A percentile compares a stretch with the other conserved stretches of the same genome.
Conservation (phyloP, 2,797 vertebrate species). For the Melanotaenia pygmaea region DNA sequence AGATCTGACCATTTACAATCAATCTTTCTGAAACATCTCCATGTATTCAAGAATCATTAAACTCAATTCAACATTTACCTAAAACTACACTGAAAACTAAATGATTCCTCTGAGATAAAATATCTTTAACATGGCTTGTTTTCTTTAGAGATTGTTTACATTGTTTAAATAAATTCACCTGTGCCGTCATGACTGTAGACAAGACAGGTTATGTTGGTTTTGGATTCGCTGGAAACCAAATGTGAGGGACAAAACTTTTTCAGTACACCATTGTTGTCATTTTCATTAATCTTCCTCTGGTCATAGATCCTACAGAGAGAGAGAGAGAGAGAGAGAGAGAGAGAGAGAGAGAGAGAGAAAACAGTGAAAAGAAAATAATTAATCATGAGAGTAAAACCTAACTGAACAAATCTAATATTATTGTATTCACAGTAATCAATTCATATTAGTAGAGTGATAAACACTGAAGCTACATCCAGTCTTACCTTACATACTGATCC, state of each 20-base stretch:
- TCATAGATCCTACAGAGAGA: slow-evolving; percentile 89
- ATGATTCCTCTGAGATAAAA: neutral
- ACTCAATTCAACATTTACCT: neutral
- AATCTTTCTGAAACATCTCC: slow-evolving; percentile 7
- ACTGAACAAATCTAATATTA: neutral
- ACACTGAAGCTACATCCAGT: neutral
- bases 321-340: neutral
- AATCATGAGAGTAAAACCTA: neutral
- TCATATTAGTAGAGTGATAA: neutral
- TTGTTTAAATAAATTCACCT: slow-evolving; percentile 75
- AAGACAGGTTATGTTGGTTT: slow-evolving; percentile 97
- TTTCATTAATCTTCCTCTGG: slow-evolving; percentile 95
- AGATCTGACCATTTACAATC: slow-evolving; percentile 12
- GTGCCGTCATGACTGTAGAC: slow-evolving; percentile 97
- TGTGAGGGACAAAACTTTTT: slow-evolving; percentile 98
- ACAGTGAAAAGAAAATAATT: neutral
- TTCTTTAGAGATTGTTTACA: neutral
- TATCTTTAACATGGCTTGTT: neutral
- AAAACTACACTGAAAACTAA: neutral
- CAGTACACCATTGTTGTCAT: slow-evolving; percentile 94
- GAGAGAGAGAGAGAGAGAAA: neutral
- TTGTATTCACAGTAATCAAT: neutral
- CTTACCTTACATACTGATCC: slow-evolving; percentile 95
- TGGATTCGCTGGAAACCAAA: slow-evolving; percentile 95
- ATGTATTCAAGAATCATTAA: neutral